A percentile compares a stretch with the other conserved stretches of the same genome.
These are phyloP conservation scores for Channa striata DNA, from an alignment of 2,797 vertebrate species.

Conservation along the genomic window DNA sequence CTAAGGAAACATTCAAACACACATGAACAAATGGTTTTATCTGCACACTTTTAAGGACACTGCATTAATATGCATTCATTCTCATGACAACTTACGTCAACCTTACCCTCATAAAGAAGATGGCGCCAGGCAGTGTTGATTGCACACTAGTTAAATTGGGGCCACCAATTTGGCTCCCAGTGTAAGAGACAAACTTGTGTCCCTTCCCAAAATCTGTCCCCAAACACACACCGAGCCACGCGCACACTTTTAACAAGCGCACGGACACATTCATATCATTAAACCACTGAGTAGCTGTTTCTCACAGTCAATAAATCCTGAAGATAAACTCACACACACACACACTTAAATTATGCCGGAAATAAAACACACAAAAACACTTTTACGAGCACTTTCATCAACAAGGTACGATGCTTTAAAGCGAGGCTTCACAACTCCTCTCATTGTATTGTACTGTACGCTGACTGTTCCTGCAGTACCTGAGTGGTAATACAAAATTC, in stretches of 20 bases:
- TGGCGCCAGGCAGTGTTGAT: conserved; percentile 13
- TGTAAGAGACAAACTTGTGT: conserved; percentile 41
- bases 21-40: background rate
- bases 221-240: conserved; percentile 3
- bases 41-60: background rate
- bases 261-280: conserved; percentile 56
- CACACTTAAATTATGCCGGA: conserved; percentile 61
- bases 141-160: conserved; percentile 19
- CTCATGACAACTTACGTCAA: background rate
- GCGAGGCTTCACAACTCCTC: conserved; percentile 19
- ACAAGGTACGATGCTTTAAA: conserved; percentile 43
- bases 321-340: conserved; percentile 51
- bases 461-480: conserved; percentile 9
- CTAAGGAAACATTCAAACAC: conserved; percentile 74
- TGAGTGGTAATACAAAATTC: conserved; percentile 7
- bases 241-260: conserved; percentile 25
- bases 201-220: conserved; percentile 20
- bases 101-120: conserved; percentile 4
- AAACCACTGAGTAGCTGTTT: conserved; percentile 58
- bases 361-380: conserved; percentile 32
- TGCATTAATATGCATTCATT: conserved; percentile 1
- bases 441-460: background rate
- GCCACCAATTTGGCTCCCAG: conserved; percentile 34
- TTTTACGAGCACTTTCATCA: conserved; percentile 54
- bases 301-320: conserved; percentile 68